phyloP scores from a whole-genome alignment of 1,140 invertebrate genomes.

The Diachasmimorpha longicaudata region DNA sequence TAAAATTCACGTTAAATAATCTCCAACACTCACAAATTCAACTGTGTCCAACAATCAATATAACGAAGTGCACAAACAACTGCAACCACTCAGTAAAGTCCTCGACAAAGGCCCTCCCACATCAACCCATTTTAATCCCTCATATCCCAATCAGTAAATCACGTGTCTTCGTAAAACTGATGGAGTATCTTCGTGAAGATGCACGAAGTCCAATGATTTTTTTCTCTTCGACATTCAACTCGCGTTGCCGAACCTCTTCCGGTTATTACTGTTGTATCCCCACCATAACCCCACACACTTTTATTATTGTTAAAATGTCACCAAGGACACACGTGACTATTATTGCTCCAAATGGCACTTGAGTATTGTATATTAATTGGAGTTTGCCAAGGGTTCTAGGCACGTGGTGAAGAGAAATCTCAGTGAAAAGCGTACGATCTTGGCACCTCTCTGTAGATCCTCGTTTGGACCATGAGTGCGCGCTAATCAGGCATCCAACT shows the following conservation, averaged over 20 bases:
- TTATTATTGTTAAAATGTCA: conserved; percentile 13
- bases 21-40: background rate
- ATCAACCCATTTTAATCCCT: background rate
- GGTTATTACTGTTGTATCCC: background rate
- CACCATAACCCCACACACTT: background rate
- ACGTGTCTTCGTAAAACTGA: background rate
- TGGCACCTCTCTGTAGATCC: background rate
- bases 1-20: background rate
- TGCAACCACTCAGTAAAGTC: background rate
- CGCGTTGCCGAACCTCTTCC: conserved; percentile 11
- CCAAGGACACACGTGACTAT: background rate
- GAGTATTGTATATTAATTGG: background rate
- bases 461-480: background rate
- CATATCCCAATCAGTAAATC: background rate
- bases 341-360: conserved; percentile 9
- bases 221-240: conserved; percentile 21
- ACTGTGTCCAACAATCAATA: no score
- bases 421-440: background rate
- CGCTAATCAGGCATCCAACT: background rate
- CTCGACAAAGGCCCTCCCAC: background rate
- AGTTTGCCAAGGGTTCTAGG: background rate
- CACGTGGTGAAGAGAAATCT: background rate
- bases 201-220: conserved; percentile 10
- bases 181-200: background rate
- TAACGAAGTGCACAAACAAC: no score